Conservation (phyloP, 2,797 vertebrate genomes). For the Astyanax mexicanus region DNA sequence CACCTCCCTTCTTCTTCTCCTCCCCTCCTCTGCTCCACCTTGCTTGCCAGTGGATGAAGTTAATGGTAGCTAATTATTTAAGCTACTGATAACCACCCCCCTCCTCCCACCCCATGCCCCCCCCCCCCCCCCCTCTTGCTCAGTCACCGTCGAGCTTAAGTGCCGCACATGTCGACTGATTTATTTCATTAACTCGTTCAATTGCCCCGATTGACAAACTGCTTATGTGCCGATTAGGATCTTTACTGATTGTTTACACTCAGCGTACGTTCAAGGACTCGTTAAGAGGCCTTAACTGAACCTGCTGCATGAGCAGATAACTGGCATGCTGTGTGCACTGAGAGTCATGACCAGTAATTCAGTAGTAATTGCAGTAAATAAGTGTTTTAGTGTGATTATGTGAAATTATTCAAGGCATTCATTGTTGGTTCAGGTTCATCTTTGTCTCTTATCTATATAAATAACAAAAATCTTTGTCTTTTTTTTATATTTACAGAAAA, state of each 20-base stretch:
- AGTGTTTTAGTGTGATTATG: not conserved
- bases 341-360: not conserved
- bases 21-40: slow-evolving; percentile 84
- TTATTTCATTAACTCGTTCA: slow-evolving; percentile 11
- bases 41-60: slow-evolving; percentile 85
- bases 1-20: slow-evolving; percentile 77
- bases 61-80: slow-evolving; percentile 90
- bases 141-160: not conserved
- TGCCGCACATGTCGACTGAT: not conserved
- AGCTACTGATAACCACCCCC: slow-evolving; percentile 74
- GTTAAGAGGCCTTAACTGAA: not conserved
- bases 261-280: not conserved
- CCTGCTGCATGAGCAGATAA: not conserved
- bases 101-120: slow-evolving; percentile 54
- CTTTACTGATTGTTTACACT: not conserved
- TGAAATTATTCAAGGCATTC: not conserved
- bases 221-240: not conserved
- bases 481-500: too few species aligned
- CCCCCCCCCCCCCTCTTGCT: slow-evolving; percentile 51
- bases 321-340: not conserved
- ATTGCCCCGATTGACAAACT: not conserved
- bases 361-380: not conserved
- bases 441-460: too few species aligned
- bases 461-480: too few species aligned
- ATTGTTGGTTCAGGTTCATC: too few species aligned